Base-by-base conservation (phyloP, 2,888 invertebrate genomes). In the Drosophila anomelani region DNA sequence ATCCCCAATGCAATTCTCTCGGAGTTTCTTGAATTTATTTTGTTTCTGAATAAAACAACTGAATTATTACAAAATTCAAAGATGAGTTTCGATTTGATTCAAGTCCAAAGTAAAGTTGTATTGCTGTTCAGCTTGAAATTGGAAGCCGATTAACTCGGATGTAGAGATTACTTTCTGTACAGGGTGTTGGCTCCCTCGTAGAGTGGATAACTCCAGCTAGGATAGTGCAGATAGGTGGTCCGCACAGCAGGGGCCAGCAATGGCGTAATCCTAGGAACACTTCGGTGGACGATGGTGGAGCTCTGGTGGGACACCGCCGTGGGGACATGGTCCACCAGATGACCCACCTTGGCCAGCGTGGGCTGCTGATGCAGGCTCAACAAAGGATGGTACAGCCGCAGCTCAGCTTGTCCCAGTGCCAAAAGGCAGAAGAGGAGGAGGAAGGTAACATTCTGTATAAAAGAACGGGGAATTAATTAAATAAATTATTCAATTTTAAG, bases 291-390 rank as follows among this genome's bases (percentile, higher is more conserved):
- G 68, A 94, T 93, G 17, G 93, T 86, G 8, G 93, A 92, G 53
- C 93, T 93, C 77, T 94, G 94, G 75, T 94, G 94, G 7, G 94
- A 94, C 0, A 90, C 83, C 3, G 81, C 85, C 1, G 80, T 83
- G 41, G 87, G 89, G 5, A 90, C 76, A 62, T 78, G 85, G 54
- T 90, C 86, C 34, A 90, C 82, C 46, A 85, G 58, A 36, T 88
- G 34, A 49, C 88, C 91, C 68, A 90, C 80, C 64, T 89, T 84
- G 29, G 85, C 78, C 44, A 91, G 69, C 15, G 86, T 77, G 20
- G 88, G 84, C 44, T 87, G 82, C 38, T 86, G 84, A 43, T 88
- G 85, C 20, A 86, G 77, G 26, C 75, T 55, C 34, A 76, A 32
- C 38, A 64, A 3, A 0, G 60, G 68, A 39, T 75, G 66, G n/a